Conservation (phyloP, 2,797 vertebrate genomes). For the Tarsius wallacei region DNA sequence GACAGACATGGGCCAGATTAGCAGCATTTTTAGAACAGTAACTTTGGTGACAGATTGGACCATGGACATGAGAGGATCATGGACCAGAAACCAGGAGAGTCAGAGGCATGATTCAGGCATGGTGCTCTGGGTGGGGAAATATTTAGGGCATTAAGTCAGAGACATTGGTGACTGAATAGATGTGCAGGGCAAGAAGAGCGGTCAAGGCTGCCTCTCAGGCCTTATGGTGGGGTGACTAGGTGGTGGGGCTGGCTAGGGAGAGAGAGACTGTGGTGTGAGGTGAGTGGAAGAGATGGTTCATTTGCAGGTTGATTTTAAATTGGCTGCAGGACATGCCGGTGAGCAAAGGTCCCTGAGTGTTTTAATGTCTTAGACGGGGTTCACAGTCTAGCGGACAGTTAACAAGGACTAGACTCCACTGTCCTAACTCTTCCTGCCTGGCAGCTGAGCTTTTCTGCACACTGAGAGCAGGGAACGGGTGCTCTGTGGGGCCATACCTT, state of each 20-base stretch:
- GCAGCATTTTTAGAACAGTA: not conserved
- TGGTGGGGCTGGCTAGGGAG: not conserved
- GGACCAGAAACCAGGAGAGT: not conserved
- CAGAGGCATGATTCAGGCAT: not conserved
- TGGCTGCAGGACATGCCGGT: not conserved
- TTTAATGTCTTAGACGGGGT: not conserved
- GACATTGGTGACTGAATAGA: not conserved
- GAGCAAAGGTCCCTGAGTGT: not conserved
- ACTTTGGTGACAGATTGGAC: not conserved
- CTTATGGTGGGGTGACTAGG: not conserved
- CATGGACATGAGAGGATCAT: not conserved
- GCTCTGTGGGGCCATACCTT: not conserved
- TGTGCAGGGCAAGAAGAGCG: not conserved
- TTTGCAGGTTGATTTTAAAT: not conserved
- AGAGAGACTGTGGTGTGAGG: not conserved
- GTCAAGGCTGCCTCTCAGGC: not conserved
- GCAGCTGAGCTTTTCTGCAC: not conserved
- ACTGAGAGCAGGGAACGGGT: not conserved
- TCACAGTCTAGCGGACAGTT: not conserved
- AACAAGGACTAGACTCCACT: not conserved
- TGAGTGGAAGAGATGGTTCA: not conserved
- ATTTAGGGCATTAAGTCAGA: slow-evolving; percentile 29
- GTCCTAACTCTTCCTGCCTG: not conserved
- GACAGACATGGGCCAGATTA: not conserved
- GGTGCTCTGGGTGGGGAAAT: not conserved